Conservation (phyloP, 2,888 invertebrate species). For the Lymantria dispar region DNA sequence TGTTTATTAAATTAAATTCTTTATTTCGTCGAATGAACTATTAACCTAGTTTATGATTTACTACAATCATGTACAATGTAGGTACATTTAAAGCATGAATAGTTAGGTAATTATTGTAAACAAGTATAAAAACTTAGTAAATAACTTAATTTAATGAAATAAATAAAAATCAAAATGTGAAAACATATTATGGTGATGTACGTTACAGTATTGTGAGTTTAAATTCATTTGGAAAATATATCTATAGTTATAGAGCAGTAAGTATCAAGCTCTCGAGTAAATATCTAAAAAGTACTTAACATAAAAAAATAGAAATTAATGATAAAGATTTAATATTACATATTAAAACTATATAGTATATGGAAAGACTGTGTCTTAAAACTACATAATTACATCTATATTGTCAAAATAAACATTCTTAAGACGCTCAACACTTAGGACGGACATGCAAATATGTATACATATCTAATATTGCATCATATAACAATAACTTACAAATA, state of each 20-base stretch:
- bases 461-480: constrained; percentile 34
- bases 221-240: background rate
- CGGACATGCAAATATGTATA: constrained; percentile 25
- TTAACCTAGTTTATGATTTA: constrained; percentile 22
- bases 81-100: constrained; percentile 34
- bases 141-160: constrained; percentile 7
- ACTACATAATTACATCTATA: constrained; percentile 9
- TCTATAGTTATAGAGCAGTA: background rate
- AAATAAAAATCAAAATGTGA: constrained; percentile 9
- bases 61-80: constrained; percentile 31
- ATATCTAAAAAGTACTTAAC: constrained; percentile 1
- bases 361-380: constrained; percentile 34
- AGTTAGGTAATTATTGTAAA: constrained; percentile 25
- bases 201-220: background rate
- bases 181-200: constrained; percentile 16
- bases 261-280: background rate
- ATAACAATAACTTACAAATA: constrained; percentile 19
- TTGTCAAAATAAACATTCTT: constrained; percentile 24
- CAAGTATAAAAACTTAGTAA: constrained; percentile 9
- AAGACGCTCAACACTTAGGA: constrained; percentile 24
- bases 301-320: constrained; percentile 9
- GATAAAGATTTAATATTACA: constrained; percentile 19
- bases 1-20: constrained; percentile 18
- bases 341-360: constrained; percentile 20
- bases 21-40: constrained; percentile 25